These are phyloP conservation scores for Peromyscus leucopus DNA, from an alignment of 2,113 vertebrate genomes.

Conservation along the genomic window DNA sequence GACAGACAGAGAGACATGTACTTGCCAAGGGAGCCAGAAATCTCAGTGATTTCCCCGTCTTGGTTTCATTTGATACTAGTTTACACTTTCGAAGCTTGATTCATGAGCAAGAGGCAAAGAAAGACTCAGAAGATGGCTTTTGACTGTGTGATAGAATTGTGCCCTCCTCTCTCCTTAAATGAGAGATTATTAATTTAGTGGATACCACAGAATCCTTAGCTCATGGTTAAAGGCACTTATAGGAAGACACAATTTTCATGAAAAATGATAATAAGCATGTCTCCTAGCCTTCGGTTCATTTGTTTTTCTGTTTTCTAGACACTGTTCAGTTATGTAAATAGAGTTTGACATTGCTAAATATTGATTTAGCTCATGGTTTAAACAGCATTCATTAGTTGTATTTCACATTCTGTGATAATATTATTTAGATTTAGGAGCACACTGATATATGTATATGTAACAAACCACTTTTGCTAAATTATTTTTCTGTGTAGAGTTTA, in stretches of 20 bases:
- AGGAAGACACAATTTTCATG: background rate
- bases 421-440: background rate
- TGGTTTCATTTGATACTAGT: background rate
- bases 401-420: constrained; percentile 28
- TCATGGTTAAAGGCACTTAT: background rate
- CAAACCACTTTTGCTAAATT: background rate
- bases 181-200: background rate
- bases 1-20: background rate
- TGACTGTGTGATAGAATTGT: background rate
- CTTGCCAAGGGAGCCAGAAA: background rate
- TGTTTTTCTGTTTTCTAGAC: constrained; percentile 10
- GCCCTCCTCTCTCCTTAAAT: background rate
- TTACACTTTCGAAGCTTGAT: background rate
- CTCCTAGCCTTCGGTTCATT: background rate
- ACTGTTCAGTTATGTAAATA: background rate
- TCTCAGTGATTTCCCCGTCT: background rate
- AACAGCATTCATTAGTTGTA: background rate
- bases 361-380: constrained; percentile 18
- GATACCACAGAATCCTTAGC: background rate
- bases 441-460: background rate
- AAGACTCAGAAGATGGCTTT: background rate
- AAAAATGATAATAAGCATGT: background rate
- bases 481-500: background rate
- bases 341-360: background rate
- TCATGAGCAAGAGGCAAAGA: background rate